A percentile compares a stretch with the other conserved stretches of the same genome.
These are phyloP conservation scores for Desmophyllum pertusum DNA, from an alignment of 92 coral and sea anemone species.

Conservation along the genomic window DNA sequence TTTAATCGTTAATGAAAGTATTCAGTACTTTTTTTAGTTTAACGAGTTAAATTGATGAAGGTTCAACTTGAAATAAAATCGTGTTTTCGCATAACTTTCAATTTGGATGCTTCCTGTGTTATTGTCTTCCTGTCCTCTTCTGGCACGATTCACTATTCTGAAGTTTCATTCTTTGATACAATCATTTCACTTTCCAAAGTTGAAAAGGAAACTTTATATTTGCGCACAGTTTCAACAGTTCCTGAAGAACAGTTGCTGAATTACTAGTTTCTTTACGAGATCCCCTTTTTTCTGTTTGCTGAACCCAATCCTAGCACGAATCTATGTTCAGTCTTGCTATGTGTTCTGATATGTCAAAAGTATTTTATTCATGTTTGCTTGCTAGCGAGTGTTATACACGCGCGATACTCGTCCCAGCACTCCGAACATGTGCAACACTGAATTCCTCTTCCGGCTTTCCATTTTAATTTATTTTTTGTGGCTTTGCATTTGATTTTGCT, in stretches of 20 bases:
- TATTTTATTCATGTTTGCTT: too few relatives aligned
- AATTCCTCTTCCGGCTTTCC: too few relatives aligned
- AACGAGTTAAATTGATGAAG: neutral
- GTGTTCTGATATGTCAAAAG: neutral
- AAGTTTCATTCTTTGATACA: neutral
- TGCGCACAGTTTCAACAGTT: neutral
- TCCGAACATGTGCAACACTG: too few relatives aligned
- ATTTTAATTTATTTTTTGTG: too few relatives aligned
- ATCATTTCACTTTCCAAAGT: neutral
- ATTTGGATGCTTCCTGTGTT: neutral
- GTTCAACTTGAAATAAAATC: conserved; percentile 13
- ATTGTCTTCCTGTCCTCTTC: neutral
- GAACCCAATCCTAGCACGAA: neutral
- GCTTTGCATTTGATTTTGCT: neutral
- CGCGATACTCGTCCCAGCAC: too few relatives aligned
- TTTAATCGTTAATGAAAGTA: neutral
- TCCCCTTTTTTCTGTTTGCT: neutral
- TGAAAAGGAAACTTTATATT: neutral
- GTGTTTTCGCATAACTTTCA: neutral
- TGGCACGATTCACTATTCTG: neutral
- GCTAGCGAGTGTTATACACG: too few relatives aligned
- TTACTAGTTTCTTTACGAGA: too few relatives aligned
- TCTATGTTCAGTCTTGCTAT: neutral
- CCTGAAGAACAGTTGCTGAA: neutral
- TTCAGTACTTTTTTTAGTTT: conserved; percentile 5